phyloP scores from a whole-genome alignment of 2,797 vertebrate species.

The Peromyscus attwateri region DNA sequence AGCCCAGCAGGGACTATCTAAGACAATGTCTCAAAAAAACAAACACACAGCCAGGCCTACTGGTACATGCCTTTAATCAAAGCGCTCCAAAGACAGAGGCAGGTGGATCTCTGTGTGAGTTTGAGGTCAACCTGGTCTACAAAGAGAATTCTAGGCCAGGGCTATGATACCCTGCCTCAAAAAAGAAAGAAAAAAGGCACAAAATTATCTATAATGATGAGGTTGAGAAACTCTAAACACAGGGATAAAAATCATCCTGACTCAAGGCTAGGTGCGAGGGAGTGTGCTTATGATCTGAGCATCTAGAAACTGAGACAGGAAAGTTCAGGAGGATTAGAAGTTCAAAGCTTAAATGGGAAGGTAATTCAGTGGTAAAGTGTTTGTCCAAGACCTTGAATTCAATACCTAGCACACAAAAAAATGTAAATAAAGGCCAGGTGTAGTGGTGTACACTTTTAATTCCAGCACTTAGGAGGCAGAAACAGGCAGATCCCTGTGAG shows the following conservation, averaged over 20 bases:
- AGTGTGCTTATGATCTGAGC: background rate
- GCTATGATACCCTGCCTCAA: background rate
- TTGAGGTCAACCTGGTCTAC: background rate
- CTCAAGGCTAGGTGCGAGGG: background rate
- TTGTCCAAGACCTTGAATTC: background rate
- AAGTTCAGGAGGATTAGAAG: background rate
- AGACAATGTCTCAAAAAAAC: background rate
- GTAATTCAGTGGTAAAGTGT: background rate
- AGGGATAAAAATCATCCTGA: background rate
- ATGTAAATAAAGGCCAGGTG: background rate
- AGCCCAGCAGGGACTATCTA: background rate
- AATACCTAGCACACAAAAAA: background rate
- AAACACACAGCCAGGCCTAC: background rate
- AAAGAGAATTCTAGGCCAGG: background rate
- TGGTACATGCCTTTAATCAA: background rate
- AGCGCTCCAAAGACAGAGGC: background rate
- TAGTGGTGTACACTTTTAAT: background rate
- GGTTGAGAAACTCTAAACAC: background rate
- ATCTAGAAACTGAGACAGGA: background rate
- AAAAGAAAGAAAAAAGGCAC: background rate
- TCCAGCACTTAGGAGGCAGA: background rate
- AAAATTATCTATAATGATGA: conserved; percentile 45
- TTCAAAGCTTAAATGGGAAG: background rate
- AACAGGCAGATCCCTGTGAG: background rate
- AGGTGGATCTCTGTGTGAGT: background rate